Conservation (phyloP, 2,888 invertebrate genomes). For the Ametastegia equiseti region DNA sequence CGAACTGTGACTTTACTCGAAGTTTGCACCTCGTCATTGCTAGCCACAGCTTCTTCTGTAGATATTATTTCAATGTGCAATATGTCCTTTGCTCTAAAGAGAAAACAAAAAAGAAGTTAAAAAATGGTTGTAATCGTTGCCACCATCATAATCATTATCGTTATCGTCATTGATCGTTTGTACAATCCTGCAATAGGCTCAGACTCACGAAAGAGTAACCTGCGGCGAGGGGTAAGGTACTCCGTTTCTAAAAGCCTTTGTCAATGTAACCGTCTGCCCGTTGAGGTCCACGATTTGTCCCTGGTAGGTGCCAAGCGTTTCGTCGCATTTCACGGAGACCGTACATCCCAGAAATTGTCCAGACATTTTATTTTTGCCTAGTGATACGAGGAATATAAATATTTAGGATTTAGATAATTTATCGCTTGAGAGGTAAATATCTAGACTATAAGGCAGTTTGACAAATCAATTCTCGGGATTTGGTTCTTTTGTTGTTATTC, state of each 20-base stretch:
- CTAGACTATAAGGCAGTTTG: neutral
- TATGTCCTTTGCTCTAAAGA: slow-evolving; percentile 84
- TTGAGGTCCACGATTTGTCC: slow-evolving; percentile 87
- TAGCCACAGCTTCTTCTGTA: slow-evolving; percentile 76
- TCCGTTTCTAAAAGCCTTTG: slow-evolving; percentile 91
- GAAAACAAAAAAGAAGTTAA: neutral
- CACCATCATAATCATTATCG: neutral
- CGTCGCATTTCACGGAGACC: slow-evolving; percentile 90
- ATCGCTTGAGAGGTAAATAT: neutral
- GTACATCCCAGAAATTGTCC: slow-evolving; percentile 81
- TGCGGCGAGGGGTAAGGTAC: slow-evolving; percentile 80
- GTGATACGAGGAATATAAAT: no score
- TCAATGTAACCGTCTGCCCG: slow-evolving; percentile 84
- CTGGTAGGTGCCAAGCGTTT: slow-evolving; percentile 88
- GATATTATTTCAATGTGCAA: slow-evolving; percentile 87
- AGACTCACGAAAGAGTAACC: slow-evolving; percentile 81
- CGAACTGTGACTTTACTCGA: slow-evolving; percentile 78
- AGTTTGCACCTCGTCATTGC: slow-evolving; percentile 69
- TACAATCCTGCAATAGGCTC: slow-evolving; percentile 12
- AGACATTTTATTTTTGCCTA: slow-evolving; percentile 70
- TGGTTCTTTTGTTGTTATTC: neutral
- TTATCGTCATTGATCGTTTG: neutral
- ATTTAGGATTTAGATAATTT: neutral
- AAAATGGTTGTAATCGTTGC: neutral
- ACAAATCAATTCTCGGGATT: neutral